Conservation (phyloP, 2,797 vertebrate species). For the Chelon labrosus region DNA sequence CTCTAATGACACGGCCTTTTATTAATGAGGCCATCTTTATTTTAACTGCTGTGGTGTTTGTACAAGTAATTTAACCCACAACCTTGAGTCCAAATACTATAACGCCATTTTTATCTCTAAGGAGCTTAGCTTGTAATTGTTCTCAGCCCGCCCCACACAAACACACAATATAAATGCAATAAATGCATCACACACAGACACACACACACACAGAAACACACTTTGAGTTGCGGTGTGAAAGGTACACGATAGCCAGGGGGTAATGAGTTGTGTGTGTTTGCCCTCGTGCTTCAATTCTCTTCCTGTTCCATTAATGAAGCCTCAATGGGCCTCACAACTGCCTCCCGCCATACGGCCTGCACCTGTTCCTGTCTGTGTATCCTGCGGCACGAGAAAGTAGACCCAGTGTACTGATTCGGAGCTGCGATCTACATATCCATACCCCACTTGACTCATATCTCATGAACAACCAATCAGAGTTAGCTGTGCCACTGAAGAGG, state of each 20-base stretch:
- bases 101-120: constrained; percentile 26
- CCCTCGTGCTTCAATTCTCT: constrained; percentile 71
- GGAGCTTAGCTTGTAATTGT: constrained; percentile 42
- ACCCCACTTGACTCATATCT: not conserved
- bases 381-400: constrained; percentile 32
- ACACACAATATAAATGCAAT: constrained; percentile 62
- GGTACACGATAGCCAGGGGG: constrained; percentile 69
- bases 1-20: not conserved
- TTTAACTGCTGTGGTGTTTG: not conserved
- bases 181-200: constrained; percentile 44
- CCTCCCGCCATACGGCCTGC: constrained; percentile 46
- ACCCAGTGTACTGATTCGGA: not conserved
- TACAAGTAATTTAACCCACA: not conserved
- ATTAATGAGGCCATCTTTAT: not conserved
- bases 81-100: constrained; percentile 1
- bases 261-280: constrained; percentile 81
- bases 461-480: not conserved
- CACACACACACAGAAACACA: constrained; percentile 56
- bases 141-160: constrained; percentile 29
- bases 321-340: constrained; percentile 64
- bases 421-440: not conserved
- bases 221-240: constrained; percentile 80
- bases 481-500: too few relatives aligned
- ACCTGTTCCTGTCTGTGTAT: constrained; percentile 23
- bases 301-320: constrained; percentile 80